phyloP scores from a whole-genome alignment of 1,140 invertebrate species.

The Idris sp. region DNA sequence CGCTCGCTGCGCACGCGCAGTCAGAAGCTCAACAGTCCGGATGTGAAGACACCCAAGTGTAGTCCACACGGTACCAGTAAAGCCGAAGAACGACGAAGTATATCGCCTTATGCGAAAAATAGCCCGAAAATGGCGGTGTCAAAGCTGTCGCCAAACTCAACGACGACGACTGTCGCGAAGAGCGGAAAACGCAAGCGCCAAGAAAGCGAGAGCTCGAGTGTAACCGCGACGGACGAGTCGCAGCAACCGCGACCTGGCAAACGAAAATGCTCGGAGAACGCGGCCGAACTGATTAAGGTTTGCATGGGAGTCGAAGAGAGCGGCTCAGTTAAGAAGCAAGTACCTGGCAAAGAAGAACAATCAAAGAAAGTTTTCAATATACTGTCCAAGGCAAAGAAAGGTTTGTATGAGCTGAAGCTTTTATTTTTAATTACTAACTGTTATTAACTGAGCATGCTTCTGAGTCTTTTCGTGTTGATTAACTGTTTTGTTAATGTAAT shows the following conservation, averaged over 20 bases:
- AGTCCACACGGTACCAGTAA: slow-evolving; percentile 79
- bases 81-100: slow-evolving; percentile 74
- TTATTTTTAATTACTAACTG: too few species aligned
- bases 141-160: slow-evolving; percentile 68
- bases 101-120: slow-evolving; percentile 77
- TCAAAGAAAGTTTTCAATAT: slow-evolving; percentile 76
- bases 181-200: slow-evolving; percentile 84
- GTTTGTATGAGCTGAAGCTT: too few species aligned
- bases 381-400: slow-evolving; percentile 76
- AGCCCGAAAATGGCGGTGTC: slow-evolving; percentile 69
- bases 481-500: too few species aligned
- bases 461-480: too few species aligned
- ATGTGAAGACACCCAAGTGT: slow-evolving; percentile 80
- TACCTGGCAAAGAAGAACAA: slow-evolving; percentile 75
- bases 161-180: slow-evolving; percentile 68
- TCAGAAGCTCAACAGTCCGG: slow-evolving; percentile 85
- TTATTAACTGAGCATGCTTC: too few species aligned
- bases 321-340: slow-evolving; percentile 74
- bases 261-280: slow-evolving; percentile 84
- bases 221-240: slow-evolving; percentile 79
- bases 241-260: slow-evolving; percentile 80
- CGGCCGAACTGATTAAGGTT: slow-evolving; percentile 83
- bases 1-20: slow-evolving; percentile 83
- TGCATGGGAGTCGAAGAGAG: slow-evolving; percentile 83
- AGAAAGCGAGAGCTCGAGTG: slow-evolving; percentile 86